Conservation (phyloP, 2,888 invertebrate genomes). For the Acleris literana region DNA sequence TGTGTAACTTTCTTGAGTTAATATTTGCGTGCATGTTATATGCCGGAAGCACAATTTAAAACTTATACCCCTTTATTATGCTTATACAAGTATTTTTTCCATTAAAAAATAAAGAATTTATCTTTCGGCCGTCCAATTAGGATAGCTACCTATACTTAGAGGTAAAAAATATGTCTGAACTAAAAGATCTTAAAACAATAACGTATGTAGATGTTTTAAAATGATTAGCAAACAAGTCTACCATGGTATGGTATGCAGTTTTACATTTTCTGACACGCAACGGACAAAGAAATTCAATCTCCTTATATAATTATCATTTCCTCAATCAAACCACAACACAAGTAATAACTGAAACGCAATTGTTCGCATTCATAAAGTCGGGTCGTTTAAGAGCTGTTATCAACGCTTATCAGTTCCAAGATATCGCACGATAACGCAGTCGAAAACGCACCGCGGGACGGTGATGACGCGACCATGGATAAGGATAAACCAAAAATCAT, state of each 20-base stretch:
- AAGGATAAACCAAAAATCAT: constrained; percentile 61
- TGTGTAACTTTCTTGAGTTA: constrained; percentile 24
- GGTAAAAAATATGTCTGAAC: too few relatives aligned
- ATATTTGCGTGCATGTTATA: constrained; percentile 24
- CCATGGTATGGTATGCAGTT: too few relatives aligned
- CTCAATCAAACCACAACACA: constrained; percentile 28
- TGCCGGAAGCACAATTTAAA: constrained; percentile 20
- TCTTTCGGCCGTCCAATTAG: too few relatives aligned
- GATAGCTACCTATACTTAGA: too few relatives aligned
- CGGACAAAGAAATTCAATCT: constrained; percentile 12
- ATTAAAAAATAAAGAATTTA: too few relatives aligned
- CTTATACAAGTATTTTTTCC: not conserved
- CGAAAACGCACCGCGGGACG: constrained; percentile 56
- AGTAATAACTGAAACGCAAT: constrained; percentile 30
- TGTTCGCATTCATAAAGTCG: constrained; percentile 28
- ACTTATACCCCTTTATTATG: not conserved
- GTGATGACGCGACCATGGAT: constrained; percentile 72
- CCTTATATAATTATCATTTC: constrained; percentile 21
- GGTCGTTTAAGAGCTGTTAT: constrained; percentile 49
- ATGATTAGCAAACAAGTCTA: too few relatives aligned
- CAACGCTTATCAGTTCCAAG: constrained; percentile 63
- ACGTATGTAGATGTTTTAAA: too few relatives aligned
- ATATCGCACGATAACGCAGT: constrained; percentile 68
- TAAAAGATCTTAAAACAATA: too few relatives aligned
- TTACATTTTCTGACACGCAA: constrained; percentile 12